Base-by-base conservation (phyloP, 2,113 vertebrate species). In the Dromiciops gliroides region DNA sequence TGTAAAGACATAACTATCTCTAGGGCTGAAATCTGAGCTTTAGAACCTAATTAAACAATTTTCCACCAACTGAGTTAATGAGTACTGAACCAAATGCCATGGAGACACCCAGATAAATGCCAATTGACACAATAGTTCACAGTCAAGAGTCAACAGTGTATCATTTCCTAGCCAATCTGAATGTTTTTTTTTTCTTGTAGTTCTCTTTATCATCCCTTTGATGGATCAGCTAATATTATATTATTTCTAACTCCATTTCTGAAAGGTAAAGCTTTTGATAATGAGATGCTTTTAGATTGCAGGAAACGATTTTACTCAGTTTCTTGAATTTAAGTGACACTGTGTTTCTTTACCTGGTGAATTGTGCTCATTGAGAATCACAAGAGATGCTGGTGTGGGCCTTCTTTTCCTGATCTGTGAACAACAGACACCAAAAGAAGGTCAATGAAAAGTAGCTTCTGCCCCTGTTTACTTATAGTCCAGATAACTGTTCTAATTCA, bases 381-480 rank as follows among this genome's bases (percentile, higher is more conserved):
- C 99, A 26, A 99, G 99, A 0, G 99, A 99, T 49, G 99, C 99
- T 94, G 99, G 99, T 0, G 99, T 99, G 0, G 99, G 99, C 98
- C 99, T 98, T 98, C 99, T 99, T 98, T 99, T 99, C 96, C 99
- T 99, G 97, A 99, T 99, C 99, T 99, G 98, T 96, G 92, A 97
- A 95, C 92, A 89, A 96, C 47, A 98, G 0, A 98, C 96, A 75
- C 19, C 91, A 94, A 96, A 95, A 5, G 24, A 92, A 44, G 94
- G 9, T 95, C 93, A 97, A 50, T 47, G 93, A 97, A 48, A 89
- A 24, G 94, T 3, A 48, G 8, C 88, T 49, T 7, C 25, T 51
- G 16, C 44, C 49, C 51, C 26, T 12, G 92, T 8, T 94, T 90
- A 44, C 22, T n/a, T 49, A 51, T 3, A 88, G 48, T 3, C 88